Conservation (phyloP, 1,140 invertebrate genomes). For the Drosophila equinoxialis region DNA sequence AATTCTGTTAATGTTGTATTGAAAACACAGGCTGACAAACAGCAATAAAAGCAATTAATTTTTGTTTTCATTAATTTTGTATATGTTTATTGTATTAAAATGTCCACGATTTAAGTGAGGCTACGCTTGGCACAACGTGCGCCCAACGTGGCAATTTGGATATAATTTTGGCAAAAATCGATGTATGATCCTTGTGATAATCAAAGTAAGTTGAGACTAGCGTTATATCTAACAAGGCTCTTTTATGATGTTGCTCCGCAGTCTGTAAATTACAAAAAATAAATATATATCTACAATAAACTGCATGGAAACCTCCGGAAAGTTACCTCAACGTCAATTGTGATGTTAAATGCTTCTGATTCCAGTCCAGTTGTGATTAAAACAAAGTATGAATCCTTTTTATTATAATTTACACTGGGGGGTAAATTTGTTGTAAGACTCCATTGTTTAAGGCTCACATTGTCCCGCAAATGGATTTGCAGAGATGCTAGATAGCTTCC, state of each 20-base stretch:
- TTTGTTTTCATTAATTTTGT: background rate
- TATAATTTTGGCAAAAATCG: conserved; percentile 3
- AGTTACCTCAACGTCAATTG: conserved; percentile 5
- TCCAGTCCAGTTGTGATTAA: conserved; percentile 1
- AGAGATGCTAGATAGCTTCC: background rate
- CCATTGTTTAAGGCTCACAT: conserved; percentile 1
- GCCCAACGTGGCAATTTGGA: background rate
- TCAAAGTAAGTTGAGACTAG: conserved; percentile 6
- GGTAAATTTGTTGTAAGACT: background rate
- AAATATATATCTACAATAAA: too few relatives aligned
- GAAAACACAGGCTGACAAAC: background rate
- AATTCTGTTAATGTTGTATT: conserved; percentile 24
- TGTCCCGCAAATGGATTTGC: background rate
- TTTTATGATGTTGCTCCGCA: background rate
- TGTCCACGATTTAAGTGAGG: conserved; percentile 2
- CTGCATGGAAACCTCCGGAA: too few relatives aligned
- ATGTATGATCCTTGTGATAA: conserved; percentile 7
- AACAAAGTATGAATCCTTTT: conserved; percentile 4
- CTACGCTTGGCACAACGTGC: background rate
- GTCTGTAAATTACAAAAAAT: background rate
- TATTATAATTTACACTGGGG: background rate
- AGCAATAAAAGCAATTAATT: background rate
- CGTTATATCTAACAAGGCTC: background rate
- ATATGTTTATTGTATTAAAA: background rate
- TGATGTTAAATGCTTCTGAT: background rate